Base-by-base conservation (phyloP, 2,888 invertebrate genomes). In the Pardosa pseudoannulata region DNA sequence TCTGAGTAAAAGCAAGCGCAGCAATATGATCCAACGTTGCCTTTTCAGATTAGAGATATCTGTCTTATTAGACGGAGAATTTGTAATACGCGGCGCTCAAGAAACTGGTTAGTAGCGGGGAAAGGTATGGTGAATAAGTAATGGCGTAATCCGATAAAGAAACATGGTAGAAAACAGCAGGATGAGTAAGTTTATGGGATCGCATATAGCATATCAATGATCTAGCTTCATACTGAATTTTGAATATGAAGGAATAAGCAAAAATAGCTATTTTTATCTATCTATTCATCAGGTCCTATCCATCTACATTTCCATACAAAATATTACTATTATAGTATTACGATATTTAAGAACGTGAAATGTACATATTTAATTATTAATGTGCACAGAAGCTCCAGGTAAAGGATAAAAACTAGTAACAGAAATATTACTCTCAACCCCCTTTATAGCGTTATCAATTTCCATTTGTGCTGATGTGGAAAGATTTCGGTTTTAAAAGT, bases 21-120 rank as follows among this genome's bases (percentile, higher is more conserved):
- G 29, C 32, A 62, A 36, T 64, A 41, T 65, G 75, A 65, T 23
- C 16, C 36, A 41, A 32, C 46, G 67, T 46, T 64, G 72, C 62
- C 62, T 83, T 46, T 75, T 32, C 78, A 83, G 76, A 83, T 82
- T 83, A 76, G 76, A 76, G 64, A 83, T 71, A 72, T 76, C 50
- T 50, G 83, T 83, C 83, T 83, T 83, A 83, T 83, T 78, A 83
- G 76, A 76, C 65, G 67, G 56, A 83, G 83, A 83, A 83, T 83
- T 72, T 74, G 71, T 78, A 83, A 78, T 78, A 70, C 56, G 72
- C 6, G 23, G 64, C 9, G 46, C 46, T 16, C n/a, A 83, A 83
- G 83, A 83, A 83, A 75, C 71, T 23, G 32, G 67, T 46, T 46
- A 46, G 46, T 46, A 2, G 11, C 2, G 46, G 46, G 46, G 46